Evolutionary conservation across 2,113 vertebrate genomes (phyloP).

Genomic region (Porphyrio hochstetteri): DNA sequence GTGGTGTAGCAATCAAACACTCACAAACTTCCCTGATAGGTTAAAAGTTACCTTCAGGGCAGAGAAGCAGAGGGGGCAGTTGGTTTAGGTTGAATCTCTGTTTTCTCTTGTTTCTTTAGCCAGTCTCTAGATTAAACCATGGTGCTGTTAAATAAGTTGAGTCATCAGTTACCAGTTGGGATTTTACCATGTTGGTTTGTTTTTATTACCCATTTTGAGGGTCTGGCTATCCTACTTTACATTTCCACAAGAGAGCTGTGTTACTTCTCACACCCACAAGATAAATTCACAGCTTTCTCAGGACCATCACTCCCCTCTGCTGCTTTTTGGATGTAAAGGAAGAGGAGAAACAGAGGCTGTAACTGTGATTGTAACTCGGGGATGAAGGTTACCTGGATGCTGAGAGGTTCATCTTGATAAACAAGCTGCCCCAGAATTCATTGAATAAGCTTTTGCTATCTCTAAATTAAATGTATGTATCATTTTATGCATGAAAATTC

Average conservation of each 20-base stretch:
- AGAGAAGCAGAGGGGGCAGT: too few relatives aligned
- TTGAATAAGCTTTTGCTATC: not conserved
- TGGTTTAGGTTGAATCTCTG: not conserved
- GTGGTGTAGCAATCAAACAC: accelerated
- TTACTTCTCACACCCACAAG: not conserved
- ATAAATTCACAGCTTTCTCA: not conserved
- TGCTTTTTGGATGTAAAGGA: not conserved
- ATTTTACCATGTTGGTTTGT: not conserved
- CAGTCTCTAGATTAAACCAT: not conserved
- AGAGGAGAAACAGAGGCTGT: not conserved
- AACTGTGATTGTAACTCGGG: not conserved
- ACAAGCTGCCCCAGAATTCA: not conserved
- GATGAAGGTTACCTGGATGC: not conserved
- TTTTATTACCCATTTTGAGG: not conserved
- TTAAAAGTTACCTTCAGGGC: not conserved
- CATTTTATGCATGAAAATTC: not conserved
- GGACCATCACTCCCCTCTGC: not conserved
- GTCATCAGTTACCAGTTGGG: not conserved
- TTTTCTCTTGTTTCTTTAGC: not conserved
- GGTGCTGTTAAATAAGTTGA: not conserved
- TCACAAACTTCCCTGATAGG: too few relatives aligned
- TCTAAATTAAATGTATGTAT: not conserved
- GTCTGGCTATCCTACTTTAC: not conserved
- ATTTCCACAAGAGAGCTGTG: not conserved
- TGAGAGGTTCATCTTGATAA: too few relatives aligned